Evolutionary conservation across 2,797 vertebrate genomes (phyloP).

Genomic region (Loriculus beryllinus): DNA sequence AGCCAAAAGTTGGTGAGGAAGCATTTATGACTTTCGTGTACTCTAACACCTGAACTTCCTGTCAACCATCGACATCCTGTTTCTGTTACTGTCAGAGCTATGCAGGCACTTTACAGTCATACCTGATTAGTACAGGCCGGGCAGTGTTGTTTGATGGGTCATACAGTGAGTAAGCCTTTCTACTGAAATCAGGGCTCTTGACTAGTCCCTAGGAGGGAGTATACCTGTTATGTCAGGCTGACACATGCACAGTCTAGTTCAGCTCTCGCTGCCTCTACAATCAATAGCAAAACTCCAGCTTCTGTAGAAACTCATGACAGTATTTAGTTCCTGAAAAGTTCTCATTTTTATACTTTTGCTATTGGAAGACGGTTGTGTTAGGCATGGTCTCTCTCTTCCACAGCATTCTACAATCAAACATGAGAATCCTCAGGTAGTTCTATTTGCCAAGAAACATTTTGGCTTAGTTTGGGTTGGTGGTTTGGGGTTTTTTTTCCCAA

Average conservation of each 20-base stretch:
- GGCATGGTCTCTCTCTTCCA: not conserved
- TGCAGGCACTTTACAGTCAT: not conserved
- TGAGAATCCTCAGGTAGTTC: not conserved
- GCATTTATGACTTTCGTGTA: not conserved
- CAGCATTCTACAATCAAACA: not conserved
- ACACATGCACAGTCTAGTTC: not conserved
- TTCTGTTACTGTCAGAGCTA: not conserved
- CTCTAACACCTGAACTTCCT: slow-evolving; percentile 17
- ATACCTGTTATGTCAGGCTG: not conserved
- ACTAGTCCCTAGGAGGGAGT: not conserved
- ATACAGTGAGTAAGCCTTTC: not conserved
- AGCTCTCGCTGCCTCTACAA: not conserved
- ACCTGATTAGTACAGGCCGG: not conserved
- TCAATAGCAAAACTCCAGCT: not conserved
- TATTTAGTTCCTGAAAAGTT: not conserved
- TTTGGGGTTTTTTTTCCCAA: not conserved
- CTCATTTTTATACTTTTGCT: not conserved
- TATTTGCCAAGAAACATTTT: not conserved
- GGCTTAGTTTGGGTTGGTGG: not conserved
- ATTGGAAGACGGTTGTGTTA: not conserved
- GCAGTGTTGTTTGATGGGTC: not conserved
- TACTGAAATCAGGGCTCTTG: not conserved
- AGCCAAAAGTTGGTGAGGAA: not conserved
- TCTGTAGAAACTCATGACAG: not conserved
- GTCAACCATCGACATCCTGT: not conserved